These are phyloP conservation scores for Invenusta paracnida DNA, from an alignment of 2,888 invertebrate genomes.

Conservation along the genomic window DNA sequence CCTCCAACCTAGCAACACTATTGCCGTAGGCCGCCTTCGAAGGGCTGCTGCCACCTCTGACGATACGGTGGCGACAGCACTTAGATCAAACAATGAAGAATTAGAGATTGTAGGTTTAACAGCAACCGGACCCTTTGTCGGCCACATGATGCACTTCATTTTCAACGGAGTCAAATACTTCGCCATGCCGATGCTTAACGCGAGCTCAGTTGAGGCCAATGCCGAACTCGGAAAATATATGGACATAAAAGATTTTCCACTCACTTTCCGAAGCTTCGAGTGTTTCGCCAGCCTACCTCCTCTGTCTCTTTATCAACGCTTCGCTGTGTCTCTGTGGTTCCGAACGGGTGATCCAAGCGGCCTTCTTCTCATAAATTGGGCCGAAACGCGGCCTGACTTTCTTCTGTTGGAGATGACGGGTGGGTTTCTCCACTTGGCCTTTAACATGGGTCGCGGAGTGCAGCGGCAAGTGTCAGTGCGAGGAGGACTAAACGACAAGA, in stretches of 20 bases:
- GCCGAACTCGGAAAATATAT: not conserved
- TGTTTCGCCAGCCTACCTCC: constrained; percentile 4
- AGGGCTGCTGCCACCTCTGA: too few relatives aligned
- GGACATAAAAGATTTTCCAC: constrained; percentile 8
- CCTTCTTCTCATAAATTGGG: not conserved
- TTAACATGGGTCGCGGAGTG: constrained; percentile 17
- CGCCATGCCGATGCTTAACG: not conserved
- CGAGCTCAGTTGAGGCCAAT: not conserved
- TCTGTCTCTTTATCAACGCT: constrained; percentile 1
- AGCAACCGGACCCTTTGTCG: not conserved
- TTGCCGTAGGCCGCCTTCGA: too few relatives aligned
- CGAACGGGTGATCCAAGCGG: not conserved
- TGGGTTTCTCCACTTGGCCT: constrained; percentile 12
- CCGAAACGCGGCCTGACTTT: not conserved
- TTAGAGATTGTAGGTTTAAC: not conserved
- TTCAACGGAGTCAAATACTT: constrained; percentile 36
- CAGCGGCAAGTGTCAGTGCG: not conserved
- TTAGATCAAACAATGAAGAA: not conserved
- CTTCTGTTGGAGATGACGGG: constrained; percentile 21
- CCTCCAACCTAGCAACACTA: too few relatives aligned
- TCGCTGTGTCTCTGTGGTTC: not conserved
- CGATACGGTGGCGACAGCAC: too few relatives aligned
- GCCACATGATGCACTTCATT: constrained; percentile 38
- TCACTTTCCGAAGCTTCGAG: constrained; percentile 2
- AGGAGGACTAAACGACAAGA: not conserved